A percentile compares a stretch with the other conserved stretches of the same genome.
Evolutionary conservation across 2,797 vertebrate genomes (phyloP).

Genomic region (Petrocephalus schoutedeni): DNA sequence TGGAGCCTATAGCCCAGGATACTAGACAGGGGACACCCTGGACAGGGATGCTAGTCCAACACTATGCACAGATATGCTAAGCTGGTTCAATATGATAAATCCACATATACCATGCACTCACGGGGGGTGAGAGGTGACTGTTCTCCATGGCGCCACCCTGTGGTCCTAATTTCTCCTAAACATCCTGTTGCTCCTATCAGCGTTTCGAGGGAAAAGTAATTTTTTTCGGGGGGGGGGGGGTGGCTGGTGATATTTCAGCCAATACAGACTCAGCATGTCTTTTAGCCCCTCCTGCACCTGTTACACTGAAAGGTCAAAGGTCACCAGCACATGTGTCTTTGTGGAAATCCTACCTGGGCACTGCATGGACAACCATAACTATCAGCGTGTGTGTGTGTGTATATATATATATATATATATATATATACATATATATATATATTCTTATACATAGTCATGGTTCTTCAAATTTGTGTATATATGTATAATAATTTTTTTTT

Average conservation of each 20-base stretch:
- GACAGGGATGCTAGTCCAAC: not conserved
- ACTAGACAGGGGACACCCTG: not conserved
- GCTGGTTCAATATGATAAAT: not conserved
- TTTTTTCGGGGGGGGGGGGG: not conserved
- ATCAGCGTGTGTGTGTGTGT: not conserved
- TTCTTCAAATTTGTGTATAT: not conserved
- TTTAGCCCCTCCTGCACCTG: not conserved
- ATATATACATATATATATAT: not conserved
- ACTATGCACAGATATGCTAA: not conserved
- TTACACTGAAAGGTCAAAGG: not conserved
- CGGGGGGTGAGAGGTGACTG: not conserved
- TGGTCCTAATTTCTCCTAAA: not conserved
- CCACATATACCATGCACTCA: not conserved
- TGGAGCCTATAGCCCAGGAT: not conserved
- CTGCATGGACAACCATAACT: not conserved
- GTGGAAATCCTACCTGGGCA: not conserved
- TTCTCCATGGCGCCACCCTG: not conserved
- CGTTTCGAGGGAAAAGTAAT: not conserved
- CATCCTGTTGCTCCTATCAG: not conserved
- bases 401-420: not conserved
- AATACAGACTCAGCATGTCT: not conserved
- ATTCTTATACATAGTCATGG: not conserved
- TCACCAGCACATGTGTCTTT: not conserved
- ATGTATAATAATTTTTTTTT: not conserved
- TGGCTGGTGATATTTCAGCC: conserved; percentile 26